Evolutionary conservation across 2,113 vertebrate genomes (phyloP), one percentile per base, ranked within the genome.

Genomic region (Crocuta crocuta): DNA sequence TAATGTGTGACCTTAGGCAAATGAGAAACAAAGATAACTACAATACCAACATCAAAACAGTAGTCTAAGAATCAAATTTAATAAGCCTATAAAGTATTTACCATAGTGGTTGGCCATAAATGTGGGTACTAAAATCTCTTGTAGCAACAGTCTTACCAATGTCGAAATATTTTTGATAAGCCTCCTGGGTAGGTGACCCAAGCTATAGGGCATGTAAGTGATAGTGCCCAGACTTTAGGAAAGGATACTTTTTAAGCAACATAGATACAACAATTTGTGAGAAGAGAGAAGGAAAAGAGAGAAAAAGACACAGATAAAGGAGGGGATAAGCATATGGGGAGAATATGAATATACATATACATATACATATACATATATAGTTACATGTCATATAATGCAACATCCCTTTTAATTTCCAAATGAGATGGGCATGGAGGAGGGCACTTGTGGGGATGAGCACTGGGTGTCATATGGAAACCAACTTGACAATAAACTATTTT

Each of bases 71-170:
- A 76, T 80, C 71, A 53, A 89, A 33, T 78, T 1, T 26, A 65
- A 50, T 76, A 86, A 81, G 3, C 4, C 10, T 86, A 15, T 80
- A 33, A 96, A 92, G 58, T 92, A 63, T 24, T 97, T 84, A 84
- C 10, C 15, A 79, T 2, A 76, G n/a, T 81, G 7, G 50, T 80
- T 74, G 6, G 73, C 39, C 48, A 58, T 92, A n/a, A 90, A 63
- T 91, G 33, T 79, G 19, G 2, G 3, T 71, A 86, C 4, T 68
- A 16, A 13, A 76, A 76, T 74, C 4, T 12, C 35, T 71, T 71
- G 5, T 66, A 92, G 63, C 2, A 53, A 53, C 63, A 80, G 7
- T 81, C 13, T 91, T 2, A 21, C 9, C 7, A 85, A 81, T 97
- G 13, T n/a, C 74, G 33, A 85, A 15, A 76, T 95, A 89, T 70